phyloP scores from a whole-genome alignment of 2,888 invertebrate genomes.

The Drosophila limbata region DNA sequence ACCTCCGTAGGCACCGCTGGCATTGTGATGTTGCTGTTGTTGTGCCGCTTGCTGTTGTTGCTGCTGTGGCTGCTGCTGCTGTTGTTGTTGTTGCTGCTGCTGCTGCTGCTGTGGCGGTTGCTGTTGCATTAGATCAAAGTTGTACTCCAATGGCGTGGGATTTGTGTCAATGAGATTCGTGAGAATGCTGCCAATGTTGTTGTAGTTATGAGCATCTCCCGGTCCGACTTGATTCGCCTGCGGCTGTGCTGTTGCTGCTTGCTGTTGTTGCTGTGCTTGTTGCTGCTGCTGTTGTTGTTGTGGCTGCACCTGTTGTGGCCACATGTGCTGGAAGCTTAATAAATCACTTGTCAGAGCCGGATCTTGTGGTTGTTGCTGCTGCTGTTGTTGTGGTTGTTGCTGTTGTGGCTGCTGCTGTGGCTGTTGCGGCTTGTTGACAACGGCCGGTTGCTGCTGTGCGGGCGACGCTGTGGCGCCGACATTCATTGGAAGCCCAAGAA shows the following conservation, averaged over 20 bases:
- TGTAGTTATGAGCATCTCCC: slow-evolving; percentile 83
- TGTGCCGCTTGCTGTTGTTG: slow-evolving; percentile 63
- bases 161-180: slow-evolving; percentile 85
- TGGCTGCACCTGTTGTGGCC: slow-evolving; percentile 77
- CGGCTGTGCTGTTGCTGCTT: slow-evolving; percentile 51
- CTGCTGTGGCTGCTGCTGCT: slow-evolving; percentile 65
- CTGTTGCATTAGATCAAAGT: slow-evolving; percentile 83
- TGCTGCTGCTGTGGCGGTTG: slow-evolving; percentile 70
- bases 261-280: slow-evolving; percentile 59
- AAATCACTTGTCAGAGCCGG: slow-evolving; percentile 79
- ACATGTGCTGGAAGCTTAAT: slow-evolving; percentile 85
- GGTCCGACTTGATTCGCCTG: slow-evolving; percentile 60
- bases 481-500: slow-evolving; percentile 85
- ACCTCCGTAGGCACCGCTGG: slow-evolving; percentile 64
- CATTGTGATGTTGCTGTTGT: slow-evolving; percentile 62
- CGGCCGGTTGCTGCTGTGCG: slow-evolving; percentile 46
- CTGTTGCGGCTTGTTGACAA: slow-evolving; percentile 54
- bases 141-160: slow-evolving; percentile 85
- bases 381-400: slow-evolving; percentile 70
- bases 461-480: slow-evolving; percentile 69
- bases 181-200: slow-evolving; percentile 85
- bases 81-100: slow-evolving; percentile 71
- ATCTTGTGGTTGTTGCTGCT: slow-evolving; percentile 80
- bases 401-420: slow-evolving; percentile 69
- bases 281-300: slow-evolving; percentile 68